Evolutionary conservation across 2,888 invertebrate genomes (phyloP), one percentile per base, ranked within the genome.

Genomic region (Drosophila borborema): DNA sequence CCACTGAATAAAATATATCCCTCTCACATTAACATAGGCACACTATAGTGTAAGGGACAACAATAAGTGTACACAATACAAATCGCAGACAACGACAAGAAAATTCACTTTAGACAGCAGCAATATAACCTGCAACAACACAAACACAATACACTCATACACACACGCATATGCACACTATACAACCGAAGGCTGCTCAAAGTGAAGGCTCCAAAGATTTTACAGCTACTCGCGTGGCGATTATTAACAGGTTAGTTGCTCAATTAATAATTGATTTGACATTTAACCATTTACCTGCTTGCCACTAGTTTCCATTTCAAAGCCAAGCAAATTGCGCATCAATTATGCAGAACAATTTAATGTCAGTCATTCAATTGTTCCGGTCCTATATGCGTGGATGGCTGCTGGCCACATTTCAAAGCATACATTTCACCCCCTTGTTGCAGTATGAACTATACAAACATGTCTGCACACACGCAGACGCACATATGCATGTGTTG

Each of bases 311-410:
- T 51, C 20, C 36, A 70, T 41, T 38, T 23, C 16, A 34, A 36
- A 36, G 38, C 38, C 36, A 54, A 48, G 40, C 53, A 43, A 84
- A 75, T 66, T 82, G 80, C 71, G 75, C 64, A 70, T 74, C 76
- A 86, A 86, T 83, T 90, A 86, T 83, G 82, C 86, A 90, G 84
- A 90, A 79, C 81, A 84, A 72, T 81, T 63, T 69, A 66, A 74
- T 71, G 74, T 74, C 66, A 64, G 23, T 68, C 69, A 68, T 23
- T 70, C 72, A 53, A 65, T 75, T 70, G 70, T 60, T 61, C 14
- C 54, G 28, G 16, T 16, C 38, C 28, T 41, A 9, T 49, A n/a
- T 38, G 18, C 63, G 40, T 53, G 18, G 56, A 34, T 64, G 38
- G 20, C 59, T 45, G 59, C 48, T 55, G 51, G 61, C 53, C 23